Evolutionary conservation across 1,140 invertebrate species (phyloP), one percentile per base, ranked within the genome.

Genomic region (Drosophila bocki): DNA sequence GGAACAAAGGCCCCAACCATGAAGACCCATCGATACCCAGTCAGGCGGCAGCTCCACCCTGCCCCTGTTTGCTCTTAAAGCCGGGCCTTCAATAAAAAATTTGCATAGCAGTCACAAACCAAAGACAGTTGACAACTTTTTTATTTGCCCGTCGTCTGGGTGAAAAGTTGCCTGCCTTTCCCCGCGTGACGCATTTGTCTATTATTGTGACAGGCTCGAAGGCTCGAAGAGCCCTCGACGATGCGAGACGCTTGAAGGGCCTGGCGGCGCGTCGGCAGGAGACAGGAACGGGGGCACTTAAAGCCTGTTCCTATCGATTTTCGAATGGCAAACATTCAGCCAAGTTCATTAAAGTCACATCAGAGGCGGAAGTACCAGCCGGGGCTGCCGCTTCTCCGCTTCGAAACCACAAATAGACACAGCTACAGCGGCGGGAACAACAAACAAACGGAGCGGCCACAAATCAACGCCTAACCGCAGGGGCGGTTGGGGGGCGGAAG

Each of bases 261-360:
- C 63, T 9, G 22, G 6, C 19, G 19, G 39, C 37, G 39, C 39
- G 7, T 39, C 15, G 39, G 54, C 39, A 61, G 65, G 39, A 15
- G 42, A 12, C 26, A 19, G 60, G 53, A 62, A 29, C 35, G 17
- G 63, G 59, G 76, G 56, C 79, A 75, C 79, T 83, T 83, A 39
- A 80, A 80, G 80, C 48, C 61, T 13, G 39, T 63, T 51, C 47
- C 37, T 80, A 87, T 87, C 87, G 83, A 87, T 87, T 87, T 90
- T 80, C 64, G 53, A 61, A 56, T 56, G 71, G 67, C 68, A 74
- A 13, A 26, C 15, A 56, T 56, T 39, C 42, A 13, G 42, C 62
- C 80, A 83, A 88, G 85, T 88, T 88, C 85, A 88, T 88, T 88
- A 88, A 88, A 88, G 85, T 90, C 85, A 85, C 84, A 88, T 88